phyloP scores from a whole-genome alignment of 2,113 vertebrate genomes.

The Mustelus asterias region DNA sequence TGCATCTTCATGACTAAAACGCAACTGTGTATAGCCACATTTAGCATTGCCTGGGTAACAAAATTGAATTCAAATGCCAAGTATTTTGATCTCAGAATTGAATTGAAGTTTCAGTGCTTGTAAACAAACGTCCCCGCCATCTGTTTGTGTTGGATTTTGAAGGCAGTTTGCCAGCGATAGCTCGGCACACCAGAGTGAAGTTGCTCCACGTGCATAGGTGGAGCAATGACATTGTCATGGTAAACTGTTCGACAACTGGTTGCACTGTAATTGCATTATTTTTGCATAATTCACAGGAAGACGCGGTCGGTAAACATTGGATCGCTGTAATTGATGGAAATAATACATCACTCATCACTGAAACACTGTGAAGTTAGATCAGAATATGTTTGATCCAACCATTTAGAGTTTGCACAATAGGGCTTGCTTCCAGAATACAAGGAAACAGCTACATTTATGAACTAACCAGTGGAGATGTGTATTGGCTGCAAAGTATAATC shows the following conservation, averaged over 20 bases:
- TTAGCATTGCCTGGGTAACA: neutral
- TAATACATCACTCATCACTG: neutral
- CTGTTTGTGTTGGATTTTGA: slow-evolving; percentile 15
- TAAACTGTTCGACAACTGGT: neutral
- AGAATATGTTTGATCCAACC: neutral
- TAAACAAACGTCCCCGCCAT: slow-evolving; percentile 6
- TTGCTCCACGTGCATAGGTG: neutral
- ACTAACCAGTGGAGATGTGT: neutral
- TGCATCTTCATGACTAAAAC: neutral
- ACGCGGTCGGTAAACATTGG: neutral
- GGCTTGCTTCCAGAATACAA: neutral
- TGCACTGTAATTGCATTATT: neutral
- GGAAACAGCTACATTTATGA: neutral
- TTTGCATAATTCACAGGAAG: neutral
- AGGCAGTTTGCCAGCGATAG: neutral
- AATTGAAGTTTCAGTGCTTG: slow-evolving; percentile 5
- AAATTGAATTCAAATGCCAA: neutral
- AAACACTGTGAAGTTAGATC: neutral
- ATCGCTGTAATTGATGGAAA: neutral
- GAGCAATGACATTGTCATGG: neutral
- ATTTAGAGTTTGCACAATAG: neutral
- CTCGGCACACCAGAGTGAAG: neutral
- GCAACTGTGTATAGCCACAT: neutral
- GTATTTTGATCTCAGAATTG: neutral
- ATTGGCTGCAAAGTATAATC: neutral